Conservation (phyloP, 2,888 invertebrate genomes). For the Dolichopus griseipennis region DNA sequence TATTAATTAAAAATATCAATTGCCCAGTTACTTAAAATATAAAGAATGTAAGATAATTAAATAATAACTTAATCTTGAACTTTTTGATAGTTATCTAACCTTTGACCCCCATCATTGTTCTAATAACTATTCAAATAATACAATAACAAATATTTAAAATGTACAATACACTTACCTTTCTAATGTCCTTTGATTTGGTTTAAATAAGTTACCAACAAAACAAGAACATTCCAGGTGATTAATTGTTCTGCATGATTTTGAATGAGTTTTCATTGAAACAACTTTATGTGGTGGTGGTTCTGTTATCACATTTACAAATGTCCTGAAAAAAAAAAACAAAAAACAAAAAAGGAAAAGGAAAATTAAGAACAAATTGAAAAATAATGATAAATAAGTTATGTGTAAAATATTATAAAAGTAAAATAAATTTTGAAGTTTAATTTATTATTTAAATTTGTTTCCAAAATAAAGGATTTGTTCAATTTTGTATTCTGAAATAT, state of each 20-base stretch:
- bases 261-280: constrained; percentile 23
- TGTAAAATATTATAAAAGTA: too few species aligned
- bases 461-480: too few species aligned
- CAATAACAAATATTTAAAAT: neutral
- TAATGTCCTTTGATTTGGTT: constrained; percentile 22
- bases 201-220: constrained; percentile 25
- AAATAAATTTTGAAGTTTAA: too few species aligned
- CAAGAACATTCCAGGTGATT: constrained; percentile 27
- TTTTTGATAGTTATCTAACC: neutral
- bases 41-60: too few species aligned
- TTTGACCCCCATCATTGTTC: neutral
- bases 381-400: too few species aligned
- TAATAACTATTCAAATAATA: neutral
- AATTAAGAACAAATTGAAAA: too few species aligned
- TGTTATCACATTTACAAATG: constrained; percentile 46
- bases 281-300: constrained; percentile 33
- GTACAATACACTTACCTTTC: constrained; percentile 17
- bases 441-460: too few species aligned
- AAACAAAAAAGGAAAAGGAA: neutral
- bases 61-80: neutral
- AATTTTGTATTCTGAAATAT: too few species aligned
- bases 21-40: too few species aligned
- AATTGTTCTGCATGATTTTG: constrained; percentile 24
- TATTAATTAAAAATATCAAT: too few species aligned
- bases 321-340: constrained; percentile 30